phyloP scores from a whole-genome alignment of 2,888 invertebrate genomes.

The Fragum sueziense region DNA sequence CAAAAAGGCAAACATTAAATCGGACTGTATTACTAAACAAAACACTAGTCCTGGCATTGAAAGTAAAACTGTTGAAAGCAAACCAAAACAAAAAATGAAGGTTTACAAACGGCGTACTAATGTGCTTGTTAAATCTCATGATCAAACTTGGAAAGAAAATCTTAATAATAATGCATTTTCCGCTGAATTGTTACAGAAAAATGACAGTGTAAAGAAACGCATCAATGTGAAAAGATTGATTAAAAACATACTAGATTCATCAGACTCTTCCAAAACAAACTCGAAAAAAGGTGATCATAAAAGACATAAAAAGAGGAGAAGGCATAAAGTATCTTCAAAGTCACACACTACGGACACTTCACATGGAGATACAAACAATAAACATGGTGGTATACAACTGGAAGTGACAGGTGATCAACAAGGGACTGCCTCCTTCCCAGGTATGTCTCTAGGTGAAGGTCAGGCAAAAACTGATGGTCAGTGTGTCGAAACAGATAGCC shows the following conservation, averaged over 20 bases:
- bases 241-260: constrained; percentile 27
- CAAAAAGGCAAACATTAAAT: neutral
- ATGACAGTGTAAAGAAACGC: constrained; percentile 11
- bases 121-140: constrained; percentile 13
- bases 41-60: neutral
- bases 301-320: neutral
- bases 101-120: too few relatives aligned
- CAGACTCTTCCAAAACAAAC: neutral
- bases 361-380: too few relatives aligned
- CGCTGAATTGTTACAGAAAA: constrained; percentile 18
- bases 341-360: too few relatives aligned
- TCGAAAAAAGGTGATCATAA: neutral
- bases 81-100: neutral
- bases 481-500: too few relatives aligned
- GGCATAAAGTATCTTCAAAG: too few relatives aligned
- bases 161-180: constrained; percentile 31
- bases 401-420: neutral
- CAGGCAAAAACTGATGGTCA: too few relatives aligned
- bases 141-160: constrained; percentile 38
- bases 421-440: neutral
- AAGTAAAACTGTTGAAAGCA: neutral
- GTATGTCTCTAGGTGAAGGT: neutral
- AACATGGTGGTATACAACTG: neutral
- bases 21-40: neutral
- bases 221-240: constrained; percentile 36